Percentiles rank a stretch among this genome's conserved stretches.
Conservation (phyloP, 2,797 vertebrate species). For the Saguinus oedipus region DNA sequence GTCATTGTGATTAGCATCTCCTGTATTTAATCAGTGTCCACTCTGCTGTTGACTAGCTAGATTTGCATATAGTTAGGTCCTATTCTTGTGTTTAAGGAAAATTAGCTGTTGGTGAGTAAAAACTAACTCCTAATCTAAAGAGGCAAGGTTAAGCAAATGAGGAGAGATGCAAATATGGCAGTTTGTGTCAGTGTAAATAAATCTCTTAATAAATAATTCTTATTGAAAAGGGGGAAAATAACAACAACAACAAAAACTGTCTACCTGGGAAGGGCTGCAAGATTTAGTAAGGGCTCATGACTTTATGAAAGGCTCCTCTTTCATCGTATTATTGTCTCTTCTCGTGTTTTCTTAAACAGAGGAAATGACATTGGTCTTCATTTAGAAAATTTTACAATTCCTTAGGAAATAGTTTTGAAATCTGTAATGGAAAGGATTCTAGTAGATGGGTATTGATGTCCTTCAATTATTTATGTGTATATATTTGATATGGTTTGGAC, state of each 20-base stretch:
- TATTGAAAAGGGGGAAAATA: background rate
- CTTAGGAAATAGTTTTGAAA: background rate
- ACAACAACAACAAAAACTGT: background rate
- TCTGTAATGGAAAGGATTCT: background rate
- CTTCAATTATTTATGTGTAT: background rate
- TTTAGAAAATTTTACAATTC: background rate
- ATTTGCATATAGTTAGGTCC: constrained; percentile 76
- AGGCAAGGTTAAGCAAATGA: constrained; percentile 39
- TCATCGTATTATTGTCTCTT: background rate
- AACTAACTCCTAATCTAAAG: constrained; percentile 64
- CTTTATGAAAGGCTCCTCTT: background rate
- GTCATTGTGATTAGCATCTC: constrained; percentile 73
- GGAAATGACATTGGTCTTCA: background rate
- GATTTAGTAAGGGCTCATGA: background rate
- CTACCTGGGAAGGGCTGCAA: background rate
- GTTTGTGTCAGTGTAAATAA: constrained; percentile 74
- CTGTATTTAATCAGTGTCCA: constrained; percentile 73
- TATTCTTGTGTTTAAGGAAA: constrained; percentile 78
- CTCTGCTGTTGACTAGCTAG: constrained; percentile 67
- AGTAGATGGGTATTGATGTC: background rate
- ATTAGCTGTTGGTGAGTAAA: constrained; percentile 65
- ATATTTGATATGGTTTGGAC: background rate
- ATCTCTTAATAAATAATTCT: background rate
- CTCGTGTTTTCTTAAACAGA: background rate
- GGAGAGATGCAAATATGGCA: constrained; percentile 52